Evolutionary conservation across 2,797 vertebrate genomes (phyloP), one percentile per base, ranked within the genome.

Genomic region (Myripristis jacobus): DNA sequence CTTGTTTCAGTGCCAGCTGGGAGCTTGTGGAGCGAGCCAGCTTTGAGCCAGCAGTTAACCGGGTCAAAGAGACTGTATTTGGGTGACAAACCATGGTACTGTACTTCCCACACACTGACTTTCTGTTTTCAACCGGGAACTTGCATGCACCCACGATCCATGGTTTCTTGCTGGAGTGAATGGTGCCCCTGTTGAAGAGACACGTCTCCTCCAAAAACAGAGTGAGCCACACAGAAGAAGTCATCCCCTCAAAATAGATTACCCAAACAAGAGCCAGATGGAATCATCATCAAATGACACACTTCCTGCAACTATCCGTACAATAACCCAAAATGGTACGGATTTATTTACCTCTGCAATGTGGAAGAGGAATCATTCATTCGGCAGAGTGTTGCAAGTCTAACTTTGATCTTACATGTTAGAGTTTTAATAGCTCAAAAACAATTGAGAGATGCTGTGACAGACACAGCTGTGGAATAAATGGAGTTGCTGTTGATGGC

Each of bases 61-160:
- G 91, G 77, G 62, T 80, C 92, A 55, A 56, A 87, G 34, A 91
- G 67, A 0, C 70, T 91, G n/a, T 67, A 93, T 60, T 60, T 94
- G 54, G 84, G 83, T 31, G 88, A 89, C 54, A 89, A 93, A 73
- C 77, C 52, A 5, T 75, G 93, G 21, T 82, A 66, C 60, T 55
- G 21, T 82, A 66, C 60, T 55, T 21, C 7, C 57, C 59, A 27
- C 57, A 68, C 48, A 81, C 65, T 55, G 31, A 19, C 46, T 54
- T 61, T 34, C 27, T 78, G 34, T 36, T 36, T 15, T 62, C 48
- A 72, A 83, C 0, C 59, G 89, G 64, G 83, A 57, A 58, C 5
- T 46, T 46, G 2, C 8, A 34, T 25, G 54, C 22, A 38, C 47
- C 31, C n/a, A 29, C 21, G 65, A 31, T 56, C 27, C 10, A 57